Evolutionary conservation across 2,797 vertebrate species (phyloP).

Genomic region (Rallus crepitans): DNA sequence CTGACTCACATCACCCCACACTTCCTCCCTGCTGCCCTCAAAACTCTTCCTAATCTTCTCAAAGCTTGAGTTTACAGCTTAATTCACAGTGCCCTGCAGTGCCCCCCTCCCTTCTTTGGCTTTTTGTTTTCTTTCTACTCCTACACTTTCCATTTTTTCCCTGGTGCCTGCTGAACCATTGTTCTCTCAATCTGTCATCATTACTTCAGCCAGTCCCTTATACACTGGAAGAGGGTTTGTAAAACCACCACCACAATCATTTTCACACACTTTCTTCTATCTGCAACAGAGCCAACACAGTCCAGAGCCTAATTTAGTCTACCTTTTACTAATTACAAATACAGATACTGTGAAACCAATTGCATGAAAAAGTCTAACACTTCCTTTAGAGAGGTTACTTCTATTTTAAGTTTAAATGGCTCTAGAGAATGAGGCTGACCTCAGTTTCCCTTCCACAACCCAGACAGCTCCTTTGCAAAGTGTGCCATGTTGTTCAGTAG

Average conservation of each 20-base stretch:
- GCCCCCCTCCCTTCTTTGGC: neutral
- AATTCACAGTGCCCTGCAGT: neutral
- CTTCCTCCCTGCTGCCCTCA: neutral
- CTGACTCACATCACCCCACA: neutral
- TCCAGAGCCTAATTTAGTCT: neutral
- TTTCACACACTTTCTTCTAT: neutral
- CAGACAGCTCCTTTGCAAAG: neutral
- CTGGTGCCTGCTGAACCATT: neutral
- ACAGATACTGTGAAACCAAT: neutral
- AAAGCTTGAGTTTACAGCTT: neutral
- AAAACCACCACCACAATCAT: neutral
- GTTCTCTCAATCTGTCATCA: neutral
- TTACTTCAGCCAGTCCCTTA: neutral
- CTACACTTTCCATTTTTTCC: neutral
- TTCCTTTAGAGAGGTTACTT: neutral
- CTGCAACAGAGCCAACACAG: neutral
- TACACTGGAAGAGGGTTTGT: neutral
- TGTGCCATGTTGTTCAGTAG: fast-evolving
- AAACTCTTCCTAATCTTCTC: neutral
- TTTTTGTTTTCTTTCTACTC: neutral
- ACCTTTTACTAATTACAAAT: neutral
- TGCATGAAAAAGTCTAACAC: neutral
- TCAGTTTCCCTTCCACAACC: neutral
- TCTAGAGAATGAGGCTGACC: neutral
- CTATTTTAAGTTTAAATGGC: neutral